Base-by-base conservation (phyloP, 2,113 vertebrate species). In the Podarcis muralis region DNA sequence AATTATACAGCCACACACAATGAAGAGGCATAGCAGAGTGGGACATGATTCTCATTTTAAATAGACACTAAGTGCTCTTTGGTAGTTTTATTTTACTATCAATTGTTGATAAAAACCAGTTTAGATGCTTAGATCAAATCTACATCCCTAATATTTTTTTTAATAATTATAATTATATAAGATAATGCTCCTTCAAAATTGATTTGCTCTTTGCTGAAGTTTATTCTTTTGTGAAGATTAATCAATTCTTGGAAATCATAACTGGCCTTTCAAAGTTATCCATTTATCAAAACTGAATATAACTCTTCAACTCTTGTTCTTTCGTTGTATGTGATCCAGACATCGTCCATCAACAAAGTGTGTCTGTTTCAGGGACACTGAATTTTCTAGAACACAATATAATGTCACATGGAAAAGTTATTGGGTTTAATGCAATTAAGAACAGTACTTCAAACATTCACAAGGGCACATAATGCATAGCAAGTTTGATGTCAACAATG, bases 111-210 rank as follows among this genome's bases (percentile, higher is more conserved):
- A 66, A 77, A 77, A n/a, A 66, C 9, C 57, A n/a, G 30, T 59
- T 83, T 65, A 77, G 59, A 66, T 22, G 18, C 57, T 86, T 77
- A 77, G 68, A 30, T 86, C 35, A 65, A 62, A 62, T 81, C 32
- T 65, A 62, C 32, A 62, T 35, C 57, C 53, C 53, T 65, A 35
- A 16, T 27, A 27, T 84, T 72, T 53, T 84, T 30, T 76, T 84
- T 30, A 35, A 37, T n/a, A 37, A 20, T 84, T 32, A 27, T n/a
- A 15, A 23, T 75, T 32, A 37, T 37, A 37, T 32, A 75, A 75
- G 35, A 72, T 43, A 84, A 84, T 35, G 71, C 48, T 84, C 9
- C n/a, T 84, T 72, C 40, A 83, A 84, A 83, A 74, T 35, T 57
- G 69, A 15, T 57, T 37, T 83, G 23, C 15, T 82, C 80, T 66